These are phyloP conservation scores for Planiliza haematocheilus DNA, from an alignment of 2,113 vertebrate genomes.

Conservation along the genomic window DNA sequence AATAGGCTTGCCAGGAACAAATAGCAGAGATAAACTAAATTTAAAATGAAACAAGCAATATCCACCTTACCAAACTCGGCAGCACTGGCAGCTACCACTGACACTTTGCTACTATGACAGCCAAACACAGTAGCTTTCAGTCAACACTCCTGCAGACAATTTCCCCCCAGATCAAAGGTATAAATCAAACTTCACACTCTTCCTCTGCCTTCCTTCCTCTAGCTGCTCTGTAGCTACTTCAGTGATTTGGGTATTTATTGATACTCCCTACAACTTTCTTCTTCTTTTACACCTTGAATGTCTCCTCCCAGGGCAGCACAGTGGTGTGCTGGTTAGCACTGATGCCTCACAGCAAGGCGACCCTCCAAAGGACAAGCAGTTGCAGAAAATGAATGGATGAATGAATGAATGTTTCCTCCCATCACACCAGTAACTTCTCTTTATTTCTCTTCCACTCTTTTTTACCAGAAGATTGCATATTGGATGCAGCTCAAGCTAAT, in stretches of 20 bases:
- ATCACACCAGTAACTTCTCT: conserved; percentile 1
- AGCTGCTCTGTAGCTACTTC: not conserved
- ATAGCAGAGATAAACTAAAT: not conserved
- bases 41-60: not conserved
- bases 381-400: too few species aligned
- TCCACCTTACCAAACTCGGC: not conserved
- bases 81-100: conserved; percentile 7
- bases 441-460: conserved; percentile 7
- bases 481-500: not conserved
- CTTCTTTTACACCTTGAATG: conserved; percentile 16
- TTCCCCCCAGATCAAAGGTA: not conserved
- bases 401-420: too few species aligned
- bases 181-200: conserved; percentile 10
- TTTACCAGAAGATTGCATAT: not conserved
- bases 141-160: conserved; percentile 10
- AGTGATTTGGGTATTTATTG: conserved; percentile 9
- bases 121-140: conserved; percentile 15
- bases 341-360: too few species aligned
- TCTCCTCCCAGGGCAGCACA: conserved; percentile 8
- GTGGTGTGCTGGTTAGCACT: too few species aligned
- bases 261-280: conserved; percentile 6
- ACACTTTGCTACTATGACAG: conserved; percentile 33
- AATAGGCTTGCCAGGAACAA: not conserved
- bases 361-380: too few species aligned
- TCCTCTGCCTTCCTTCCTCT: conserved; percentile 21